phyloP scores from a whole-genome alignment of 2,797 vertebrate genomes.

The Alosa sapidissima region DNA sequence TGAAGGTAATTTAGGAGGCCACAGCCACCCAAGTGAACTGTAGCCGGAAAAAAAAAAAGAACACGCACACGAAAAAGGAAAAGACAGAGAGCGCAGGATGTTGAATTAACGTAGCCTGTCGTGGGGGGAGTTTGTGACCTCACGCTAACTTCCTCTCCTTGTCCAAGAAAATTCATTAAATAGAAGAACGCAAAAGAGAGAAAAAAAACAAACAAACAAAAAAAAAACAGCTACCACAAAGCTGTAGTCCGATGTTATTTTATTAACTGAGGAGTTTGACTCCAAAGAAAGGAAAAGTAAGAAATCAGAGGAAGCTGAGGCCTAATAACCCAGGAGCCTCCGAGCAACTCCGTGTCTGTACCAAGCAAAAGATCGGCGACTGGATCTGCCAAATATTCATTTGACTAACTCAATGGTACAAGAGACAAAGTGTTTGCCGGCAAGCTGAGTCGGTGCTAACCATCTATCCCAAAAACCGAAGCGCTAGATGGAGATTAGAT shows the following conservation, averaged over 20 bases:
- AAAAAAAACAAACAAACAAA: conserved; percentile 33
- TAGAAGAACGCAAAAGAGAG: conserved; percentile 44
- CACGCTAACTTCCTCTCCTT: neutral
- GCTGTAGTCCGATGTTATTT: neutral
- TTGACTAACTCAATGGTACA: conserved; percentile 57
- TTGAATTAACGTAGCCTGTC: neutral
- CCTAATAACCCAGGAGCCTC: neutral
- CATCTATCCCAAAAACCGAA: neutral
- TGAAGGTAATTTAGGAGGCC: neutral
- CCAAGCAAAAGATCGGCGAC: conserved; percentile 47
- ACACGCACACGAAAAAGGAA: neutral
- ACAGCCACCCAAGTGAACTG: neutral
- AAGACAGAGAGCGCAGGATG: neutral
- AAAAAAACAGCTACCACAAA: neutral
- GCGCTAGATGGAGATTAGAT: neutral
- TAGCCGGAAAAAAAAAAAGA: neutral
- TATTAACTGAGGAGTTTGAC: conserved; percentile 34
- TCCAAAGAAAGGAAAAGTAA: neutral
- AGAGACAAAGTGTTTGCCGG: conserved; percentile 37
- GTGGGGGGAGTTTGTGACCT: neutral
- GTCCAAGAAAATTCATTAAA: neutral
- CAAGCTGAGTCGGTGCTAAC: neutral
- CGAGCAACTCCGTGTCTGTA: neutral
- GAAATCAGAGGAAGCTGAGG: conserved; percentile 36
- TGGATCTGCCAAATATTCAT: conserved; percentile 46